A percentile compares a stretch with the other conserved stretches of the same genome.
These are phyloP conservation scores for Laupala kohalensis DNA, from an alignment of 1,140 invertebrate species.

Conservation along the genomic window DNA sequence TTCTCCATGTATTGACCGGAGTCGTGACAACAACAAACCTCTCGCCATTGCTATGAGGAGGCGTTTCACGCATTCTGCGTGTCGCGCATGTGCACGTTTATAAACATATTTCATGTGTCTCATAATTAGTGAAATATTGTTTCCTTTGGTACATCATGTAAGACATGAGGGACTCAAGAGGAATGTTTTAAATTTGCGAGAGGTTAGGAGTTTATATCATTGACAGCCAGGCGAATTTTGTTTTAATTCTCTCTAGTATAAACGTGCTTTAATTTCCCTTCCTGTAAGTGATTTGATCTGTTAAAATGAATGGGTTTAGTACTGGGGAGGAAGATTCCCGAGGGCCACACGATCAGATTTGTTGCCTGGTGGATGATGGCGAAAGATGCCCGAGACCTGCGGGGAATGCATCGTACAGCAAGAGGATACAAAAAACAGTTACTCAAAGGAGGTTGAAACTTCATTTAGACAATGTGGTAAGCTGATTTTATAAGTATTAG, in stretches of 20 bases:
- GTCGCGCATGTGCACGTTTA: not conserved
- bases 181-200: not conserved
- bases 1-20: constrained; percentile 7
- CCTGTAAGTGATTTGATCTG: no score
- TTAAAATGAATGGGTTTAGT: constrained; percentile 66
- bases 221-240: no score
- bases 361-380: constrained; percentile 84
- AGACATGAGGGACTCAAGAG: not conserved
- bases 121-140: no score
- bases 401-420: constrained; percentile 93
- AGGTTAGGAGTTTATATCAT: not conserved
- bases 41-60: constrained; percentile 4
- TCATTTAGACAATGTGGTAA: constrained; percentile 69
- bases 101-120: no score
- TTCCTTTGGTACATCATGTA: not conserved
- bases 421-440: constrained; percentile 92
- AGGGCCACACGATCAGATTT: constrained; percentile 73
- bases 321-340: constrained; percentile 79
- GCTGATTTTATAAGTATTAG: constrained; percentile 11
- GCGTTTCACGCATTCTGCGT: not conserved
- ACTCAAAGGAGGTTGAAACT: constrained; percentile 81
- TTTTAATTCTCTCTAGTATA: no score
- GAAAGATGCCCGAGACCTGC: constrained; percentile 73
- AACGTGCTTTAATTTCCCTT: no score
- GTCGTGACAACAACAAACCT: constrained; percentile 12